Percentiles rank a stretch among this genome's conserved stretches.
phyloP scores from a whole-genome alignment of 2,113 vertebrate species.

The Petrocephalus microphthalmus region DNA sequence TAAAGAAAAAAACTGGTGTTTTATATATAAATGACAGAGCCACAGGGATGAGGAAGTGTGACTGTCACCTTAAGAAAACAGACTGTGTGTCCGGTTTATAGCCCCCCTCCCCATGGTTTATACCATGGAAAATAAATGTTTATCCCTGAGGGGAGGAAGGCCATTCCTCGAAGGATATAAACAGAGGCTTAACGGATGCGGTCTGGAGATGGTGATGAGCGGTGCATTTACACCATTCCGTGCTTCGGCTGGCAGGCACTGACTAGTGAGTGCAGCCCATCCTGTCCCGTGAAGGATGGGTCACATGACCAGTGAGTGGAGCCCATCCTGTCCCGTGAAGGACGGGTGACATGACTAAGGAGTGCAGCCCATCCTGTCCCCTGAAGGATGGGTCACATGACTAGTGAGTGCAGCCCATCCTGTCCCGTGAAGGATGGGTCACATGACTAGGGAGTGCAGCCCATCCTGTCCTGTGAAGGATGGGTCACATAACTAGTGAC shows the following conservation, averaged over 20 bases:
- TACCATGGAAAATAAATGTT: background rate
- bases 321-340: no score
- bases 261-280: background rate
- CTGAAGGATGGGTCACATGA: no score
- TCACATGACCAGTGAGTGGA: no score
- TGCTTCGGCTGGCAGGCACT: background rate
- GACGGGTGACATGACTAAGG: background rate
- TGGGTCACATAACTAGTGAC: no score
- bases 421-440: no score
- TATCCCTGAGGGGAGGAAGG: background rate
- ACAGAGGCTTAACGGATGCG: background rate
- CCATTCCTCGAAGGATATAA: background rate
- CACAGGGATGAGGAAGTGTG: background rate
- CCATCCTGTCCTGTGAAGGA: no score
- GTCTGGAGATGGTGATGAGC: background rate
- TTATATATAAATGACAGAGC: background rate
- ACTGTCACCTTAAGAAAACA: slow-evolving; percentile 4
- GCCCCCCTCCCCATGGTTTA: background rate
- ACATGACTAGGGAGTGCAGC: no score
- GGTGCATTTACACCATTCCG: background rate
- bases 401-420: no score
- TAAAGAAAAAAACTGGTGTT: background rate
- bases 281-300: no score
- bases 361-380: background rate
- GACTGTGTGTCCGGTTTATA: background rate